Evolutionary conservation across 2,888 invertebrate species (phyloP).

Genomic region (Dusona sp.): DNA sequence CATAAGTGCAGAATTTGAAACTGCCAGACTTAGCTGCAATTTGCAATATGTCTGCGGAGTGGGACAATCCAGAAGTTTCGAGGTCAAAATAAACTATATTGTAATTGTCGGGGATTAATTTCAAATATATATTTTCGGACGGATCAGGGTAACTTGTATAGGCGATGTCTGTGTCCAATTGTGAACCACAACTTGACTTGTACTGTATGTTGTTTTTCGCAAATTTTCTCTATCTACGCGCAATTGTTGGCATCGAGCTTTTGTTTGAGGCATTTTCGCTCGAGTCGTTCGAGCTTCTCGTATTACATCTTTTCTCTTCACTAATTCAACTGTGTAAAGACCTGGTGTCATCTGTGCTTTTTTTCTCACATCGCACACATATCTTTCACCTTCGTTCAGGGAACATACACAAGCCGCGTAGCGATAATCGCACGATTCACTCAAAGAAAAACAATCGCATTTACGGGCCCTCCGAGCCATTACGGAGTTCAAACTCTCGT

Average conservation of each 20-base stretch:
- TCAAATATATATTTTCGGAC: not conserved
- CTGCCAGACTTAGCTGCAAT: slow-evolving; percentile 42
- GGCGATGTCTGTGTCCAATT: not conserved
- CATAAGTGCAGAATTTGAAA: slow-evolving; percentile 33
- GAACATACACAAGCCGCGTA: slow-evolving; percentile 15
- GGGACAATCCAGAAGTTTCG: slow-evolving; percentile 57
- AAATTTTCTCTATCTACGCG: slow-evolving; percentile 33
- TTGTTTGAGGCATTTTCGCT: not conserved
- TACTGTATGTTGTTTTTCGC: slow-evolving; percentile 39
- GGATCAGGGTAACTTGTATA: slow-evolving; percentile 6
- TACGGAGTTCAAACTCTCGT: slow-evolving; percentile 4
- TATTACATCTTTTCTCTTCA: not conserved
- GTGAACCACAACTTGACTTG: slow-evolving; percentile 45
- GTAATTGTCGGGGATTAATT: slow-evolving; percentile 25
- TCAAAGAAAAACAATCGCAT: slow-evolving; percentile 22
- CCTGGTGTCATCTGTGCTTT: not conserved
- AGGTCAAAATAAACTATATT: slow-evolving; percentile 55
- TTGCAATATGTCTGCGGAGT: slow-evolving; percentile 49
- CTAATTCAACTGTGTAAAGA: not conserved
- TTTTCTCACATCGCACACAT: slow-evolving; percentile 11
- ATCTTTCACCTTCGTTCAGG: slow-evolving; percentile 10
- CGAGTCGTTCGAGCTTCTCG: not conserved
- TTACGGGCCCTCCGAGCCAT: slow-evolving; percentile 44
- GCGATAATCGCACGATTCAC: slow-evolving; percentile 27
- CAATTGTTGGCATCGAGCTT: not conserved